Conservation (phyloP, 2,113 vertebrate genomes). For the Sturnus vulgaris region DNA sequence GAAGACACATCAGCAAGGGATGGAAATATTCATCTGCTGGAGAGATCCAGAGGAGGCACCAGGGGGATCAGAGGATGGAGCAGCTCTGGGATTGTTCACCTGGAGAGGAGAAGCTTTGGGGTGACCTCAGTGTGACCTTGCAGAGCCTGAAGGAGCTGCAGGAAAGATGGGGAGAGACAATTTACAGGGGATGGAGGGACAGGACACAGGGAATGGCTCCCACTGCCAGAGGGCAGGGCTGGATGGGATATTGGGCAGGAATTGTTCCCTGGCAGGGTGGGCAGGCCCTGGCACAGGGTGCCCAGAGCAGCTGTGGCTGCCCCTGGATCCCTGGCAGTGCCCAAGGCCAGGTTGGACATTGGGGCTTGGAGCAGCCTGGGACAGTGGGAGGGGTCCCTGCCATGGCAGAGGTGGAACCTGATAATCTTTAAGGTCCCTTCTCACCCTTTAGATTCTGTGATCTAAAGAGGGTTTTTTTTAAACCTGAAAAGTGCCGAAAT, state of each 20-base stretch:
- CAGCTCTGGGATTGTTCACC: neutral
- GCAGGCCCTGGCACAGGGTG: neutral
- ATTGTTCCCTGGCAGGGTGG: neutral
- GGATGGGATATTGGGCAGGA: too few relatives aligned
- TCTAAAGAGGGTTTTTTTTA: neutral
- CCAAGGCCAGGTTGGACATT: neutral
- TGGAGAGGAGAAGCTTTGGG: neutral
- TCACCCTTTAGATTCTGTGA: neutral
- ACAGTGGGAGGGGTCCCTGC: neutral
- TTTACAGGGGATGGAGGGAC: rapidly evolving
- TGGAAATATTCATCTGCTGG: neutral
- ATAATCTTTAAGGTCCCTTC: neutral
- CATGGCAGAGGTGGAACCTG: rapidly evolving
- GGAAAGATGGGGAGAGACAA: rapidly evolving
- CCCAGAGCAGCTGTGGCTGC: neutral
- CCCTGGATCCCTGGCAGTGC: neutral
- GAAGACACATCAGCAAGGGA: neutral
- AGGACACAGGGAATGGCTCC: too few relatives aligned
- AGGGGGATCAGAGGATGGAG: neutral
- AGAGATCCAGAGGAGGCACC: neutral
- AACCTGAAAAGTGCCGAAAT: neutral
- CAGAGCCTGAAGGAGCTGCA: rapidly evolving
- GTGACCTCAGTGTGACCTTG: rapidly evolving
- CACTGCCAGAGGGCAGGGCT: too few relatives aligned
- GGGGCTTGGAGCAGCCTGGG: neutral